Evolutionary conservation across 2,888 invertebrate species (phyloP), one percentile per base, ranked within the genome.

Genomic region (Myathropa florea): DNA sequence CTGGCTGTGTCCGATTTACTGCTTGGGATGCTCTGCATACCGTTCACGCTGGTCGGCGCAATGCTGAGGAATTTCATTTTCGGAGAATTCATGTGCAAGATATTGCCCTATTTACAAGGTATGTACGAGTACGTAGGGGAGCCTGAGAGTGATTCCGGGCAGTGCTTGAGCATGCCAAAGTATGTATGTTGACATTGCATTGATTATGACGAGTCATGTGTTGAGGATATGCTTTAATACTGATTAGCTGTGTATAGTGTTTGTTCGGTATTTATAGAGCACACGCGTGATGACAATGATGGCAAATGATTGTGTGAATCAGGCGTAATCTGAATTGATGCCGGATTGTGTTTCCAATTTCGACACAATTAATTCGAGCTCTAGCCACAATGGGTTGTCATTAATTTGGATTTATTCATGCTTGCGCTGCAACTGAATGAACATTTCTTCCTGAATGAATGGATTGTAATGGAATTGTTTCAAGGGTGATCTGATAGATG

Each of bases 101-200:
- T 96, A 88, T 93, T 96, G 80, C 95, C 96, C 10, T 96, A 95
- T 91, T 92, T 96, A 65, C 96, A 96, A 94, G 96, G 96, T 96
- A 92, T 90, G 92, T 89, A 39, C 24, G 18, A 21, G 39, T 30
- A 28, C n/a, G n/a, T 3, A 23, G 12, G 26, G 26, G 24, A 1
- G 26, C 30, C 28, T 18, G 3, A 36, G 30, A 18, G 14, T 21
- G 10, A 7, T 23, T 33, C n/a, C n/a, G n/a, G n/a, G n/a, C n/a
- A n/a, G n/a, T n/a, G 33, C 10, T 28, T 59, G 4, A n/a, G 14
- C 26, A 14, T 21, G 30, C 30, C 30, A 33, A 33, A 2, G 33
- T 33, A 30, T 6, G 6, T 30, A 33, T 12, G 14, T 39, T 39
- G 39, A n/a, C 39, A 39, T 39, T 39, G 39, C 39, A 39, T 39